Evolutionary conservation across 2,797 vertebrate genomes (phyloP), one percentile per base, ranked within the genome.

Genomic region (Neostethus bicornis): DNA sequence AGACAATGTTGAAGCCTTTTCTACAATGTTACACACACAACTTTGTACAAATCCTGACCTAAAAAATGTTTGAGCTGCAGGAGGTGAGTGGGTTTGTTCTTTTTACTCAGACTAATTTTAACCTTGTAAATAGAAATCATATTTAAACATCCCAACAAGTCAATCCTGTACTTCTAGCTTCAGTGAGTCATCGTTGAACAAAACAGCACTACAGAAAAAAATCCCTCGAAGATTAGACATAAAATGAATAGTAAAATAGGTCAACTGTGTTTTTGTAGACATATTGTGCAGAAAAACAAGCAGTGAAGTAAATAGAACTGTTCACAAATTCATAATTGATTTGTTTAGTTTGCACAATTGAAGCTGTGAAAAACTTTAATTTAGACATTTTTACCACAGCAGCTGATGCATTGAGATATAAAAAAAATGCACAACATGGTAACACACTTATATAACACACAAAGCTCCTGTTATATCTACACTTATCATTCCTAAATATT

Each of bases 91-190:
- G 19, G 26, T 39, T 41, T 26, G 28, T 4, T 43, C 17, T 28
- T 35, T 1, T 9, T 17, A n/a, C n/a, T n/a, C n/a, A 14, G 49
- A 4, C 8, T 51, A 35, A 44, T 43, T 75, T 46, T 47, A 66
- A 29, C 2, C 10, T 7, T 1, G 14, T 1, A 1, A 23, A 13
- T 14, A 3, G 57, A 49, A 65, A 41, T 26, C 10, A 51, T 26
- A 59, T 25, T 44, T 19, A 24, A 1, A 35, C 5, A 32, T 10
- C 4, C 28, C 20, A 35, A 85, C 66, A 44, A 43, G 58, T 7
- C 32, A 5, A 11, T 73, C 74, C 57, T 75, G 87, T 81, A 70
- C 46, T 76, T 82, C 84, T 43, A 14, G 79, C 85, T 84, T 47
- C 34, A 14, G 11, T n/a, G 7, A 38, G 21, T n/a, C 2, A 2